Evolutionary conservation across 2,113 vertebrate species (phyloP), one percentile per base, ranked within the genome.

Genomic region (Geococcyx californianus): DNA sequence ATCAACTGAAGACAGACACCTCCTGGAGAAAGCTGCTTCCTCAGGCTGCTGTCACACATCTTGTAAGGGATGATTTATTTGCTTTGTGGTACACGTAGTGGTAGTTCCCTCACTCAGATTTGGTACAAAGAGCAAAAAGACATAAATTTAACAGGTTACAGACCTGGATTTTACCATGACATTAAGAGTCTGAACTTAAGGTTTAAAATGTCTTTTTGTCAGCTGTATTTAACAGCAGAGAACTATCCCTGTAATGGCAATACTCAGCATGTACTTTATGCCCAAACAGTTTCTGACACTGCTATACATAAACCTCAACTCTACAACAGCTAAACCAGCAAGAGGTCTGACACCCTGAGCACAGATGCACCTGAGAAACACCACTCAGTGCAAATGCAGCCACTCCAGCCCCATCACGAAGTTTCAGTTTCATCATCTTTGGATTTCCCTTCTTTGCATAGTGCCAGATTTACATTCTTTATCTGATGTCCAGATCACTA

Each of bases 51-150:
- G 18, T 3, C 45, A 10, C 1, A 33, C 72, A 23, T 6, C 42
- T 3, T 2, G 2, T 29, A 3, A 3, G 34, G 40, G 14, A 28
- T 7, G 23, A 17, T 10, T 23, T 19, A 49, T 6, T 15, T 20
- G 7, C 47, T 13, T 28, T 52, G 62, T 34, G 51, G 9, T 23
- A 26, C 0, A 0, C 1, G 11, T 1, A n/a, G 11, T 13, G 6
- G 24, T 5, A 55, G 18, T 59, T 62, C 52, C 33, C 80, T 52
- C 62, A 7, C 49, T 20, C 40, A 42, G 17, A 54, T 29, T 28
- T 29, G 7, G 7, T 2, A 6, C 15, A n/a, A n/a, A 54, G 42
- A 68, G 44, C 51, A n/a, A 15, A 42, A 68, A 64, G 47, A 25
- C 16, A 36, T 11, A n/a, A 45, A 62, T 11, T 38, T 10, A 73